phyloP scores from a whole-genome alignment of 2,113 vertebrate genomes.

The Tachysurus vachellii region DNA sequence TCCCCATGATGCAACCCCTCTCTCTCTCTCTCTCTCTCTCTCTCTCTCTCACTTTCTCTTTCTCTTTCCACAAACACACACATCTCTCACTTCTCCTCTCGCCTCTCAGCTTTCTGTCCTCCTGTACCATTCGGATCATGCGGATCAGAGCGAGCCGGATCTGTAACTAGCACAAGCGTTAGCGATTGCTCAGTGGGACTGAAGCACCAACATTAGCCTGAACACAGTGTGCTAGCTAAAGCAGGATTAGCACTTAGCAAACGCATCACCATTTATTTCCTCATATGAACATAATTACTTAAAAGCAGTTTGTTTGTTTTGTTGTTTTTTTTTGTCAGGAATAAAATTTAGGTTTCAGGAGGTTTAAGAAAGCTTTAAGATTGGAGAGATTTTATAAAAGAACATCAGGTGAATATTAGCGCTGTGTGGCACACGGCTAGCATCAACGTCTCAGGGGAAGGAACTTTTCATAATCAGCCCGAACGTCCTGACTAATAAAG shows the following conservation, averaged over 20 bases:
- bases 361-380: not conserved
- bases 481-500: not conserved
- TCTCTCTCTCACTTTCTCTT: not conserved
- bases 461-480: not conserved
- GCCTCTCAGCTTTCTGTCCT: not conserved
- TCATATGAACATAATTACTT: slow-evolving; percentile 20
- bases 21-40: not conserved
- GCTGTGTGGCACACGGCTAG: not conserved
- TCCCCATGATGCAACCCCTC: not conserved
- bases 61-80: too few relatives aligned
- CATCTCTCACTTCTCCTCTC: not conserved
- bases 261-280: slow-evolving; percentile 33
- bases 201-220: slow-evolving; percentile 3
- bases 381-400: not conserved
- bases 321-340: too few relatives aligned
- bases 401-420: not conserved
- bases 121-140: not conserved
- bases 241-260: not conserved
- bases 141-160: not conserved
- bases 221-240: not conserved
- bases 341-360: too few relatives aligned
- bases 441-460: not conserved
- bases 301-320: too few relatives aligned
- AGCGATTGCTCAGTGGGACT: slow-evolving; percentile 18
- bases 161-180: slow-evolving; percentile 6